phyloP scores from a whole-genome alignment of 23 tunicate genomes.

The Styela plicata region DNA sequence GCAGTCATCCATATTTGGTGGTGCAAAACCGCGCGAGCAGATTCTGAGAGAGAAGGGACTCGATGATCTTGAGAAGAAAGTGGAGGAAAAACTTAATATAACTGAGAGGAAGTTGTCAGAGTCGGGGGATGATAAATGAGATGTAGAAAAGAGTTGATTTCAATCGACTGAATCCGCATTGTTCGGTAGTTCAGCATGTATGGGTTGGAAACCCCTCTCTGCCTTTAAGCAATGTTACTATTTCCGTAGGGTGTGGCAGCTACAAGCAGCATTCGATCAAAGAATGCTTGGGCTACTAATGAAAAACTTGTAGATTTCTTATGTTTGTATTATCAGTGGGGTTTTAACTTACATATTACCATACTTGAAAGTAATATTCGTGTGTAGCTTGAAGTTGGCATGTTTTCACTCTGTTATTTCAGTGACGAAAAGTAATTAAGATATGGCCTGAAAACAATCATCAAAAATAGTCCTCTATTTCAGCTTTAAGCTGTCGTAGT shows the following conservation, averaged over 20 bases:
- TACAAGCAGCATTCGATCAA: neutral
- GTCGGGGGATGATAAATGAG: neutral
- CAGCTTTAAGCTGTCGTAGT: too few relatives aligned
- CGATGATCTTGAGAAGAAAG: slow-evolving; percentile 88
- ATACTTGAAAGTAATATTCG: neutral
- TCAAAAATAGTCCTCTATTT: too few relatives aligned
- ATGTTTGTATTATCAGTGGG: neutral
- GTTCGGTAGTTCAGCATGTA: neutral
- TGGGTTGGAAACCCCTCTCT: neutral
- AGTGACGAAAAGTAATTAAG: too few relatives aligned
- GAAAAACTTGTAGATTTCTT: neutral
- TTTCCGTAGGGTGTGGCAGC: neutral
- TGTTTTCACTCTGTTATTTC: too few relatives aligned
- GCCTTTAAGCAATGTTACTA: neutral
- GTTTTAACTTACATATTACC: neutral
- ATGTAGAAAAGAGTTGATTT: neutral
- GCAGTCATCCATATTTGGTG: slow-evolving; percentile 90
- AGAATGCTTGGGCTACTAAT: too few relatives aligned
- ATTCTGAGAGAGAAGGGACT: slow-evolving; percentile 86
- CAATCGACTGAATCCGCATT: neutral
- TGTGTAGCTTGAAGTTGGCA: too few relatives aligned
- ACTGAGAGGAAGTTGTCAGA: slow-evolving; percentile 46
- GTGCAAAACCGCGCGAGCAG: slow-evolving; percentile 90
- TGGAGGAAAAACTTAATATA: slow-evolving; percentile 81
- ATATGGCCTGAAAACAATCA: too few relatives aligned